A percentile compares a stretch with the other conserved stretches of the same genome.
Evolutionary conservation across 2,797 vertebrate species (phyloP).

Genomic region (Lacerta viridis): DNA sequence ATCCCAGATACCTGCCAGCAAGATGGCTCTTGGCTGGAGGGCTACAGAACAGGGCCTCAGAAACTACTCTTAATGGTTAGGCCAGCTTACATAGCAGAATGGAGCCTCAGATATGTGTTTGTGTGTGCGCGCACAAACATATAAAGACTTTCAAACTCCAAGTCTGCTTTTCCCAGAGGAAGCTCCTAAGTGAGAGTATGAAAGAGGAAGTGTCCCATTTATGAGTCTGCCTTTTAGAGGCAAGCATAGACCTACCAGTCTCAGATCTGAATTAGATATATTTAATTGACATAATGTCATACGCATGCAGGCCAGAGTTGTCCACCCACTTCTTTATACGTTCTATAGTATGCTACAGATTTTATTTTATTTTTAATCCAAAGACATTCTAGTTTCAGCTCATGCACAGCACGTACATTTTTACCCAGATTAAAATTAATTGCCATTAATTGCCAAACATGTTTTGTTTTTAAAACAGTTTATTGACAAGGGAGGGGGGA

Average conservation of each 20-base stretch:
- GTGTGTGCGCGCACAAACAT: not conserved
- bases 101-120: too few species aligned
- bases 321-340: too few species aligned
- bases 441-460: not conserved
- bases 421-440: constrained; percentile 4
- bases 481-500: constrained; percentile 19
- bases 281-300: not conserved
- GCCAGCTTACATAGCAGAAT: not conserved
- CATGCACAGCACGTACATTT: not conserved
- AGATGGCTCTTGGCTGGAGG: not conserved
- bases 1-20: not conserved
- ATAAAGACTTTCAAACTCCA: not conserved
- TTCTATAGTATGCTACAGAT: too few species aligned
- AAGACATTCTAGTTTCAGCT: constrained; percentile 20
- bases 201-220: not conserved
- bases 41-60: not conserved
- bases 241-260: too few species aligned
- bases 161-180: not conserved
- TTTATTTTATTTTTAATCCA: not conserved
- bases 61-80: not conserved
- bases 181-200: not conserved
- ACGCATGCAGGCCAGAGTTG: too few species aligned
- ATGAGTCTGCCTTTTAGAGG: too few species aligned
- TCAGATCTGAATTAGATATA: too few species aligned
- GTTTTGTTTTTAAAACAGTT: constrained; percentile 29